These are phyloP conservation scores for Idaea straminata DNA, from an alignment of 2,888 invertebrate genomes.

Conservation along the genomic window DNA sequence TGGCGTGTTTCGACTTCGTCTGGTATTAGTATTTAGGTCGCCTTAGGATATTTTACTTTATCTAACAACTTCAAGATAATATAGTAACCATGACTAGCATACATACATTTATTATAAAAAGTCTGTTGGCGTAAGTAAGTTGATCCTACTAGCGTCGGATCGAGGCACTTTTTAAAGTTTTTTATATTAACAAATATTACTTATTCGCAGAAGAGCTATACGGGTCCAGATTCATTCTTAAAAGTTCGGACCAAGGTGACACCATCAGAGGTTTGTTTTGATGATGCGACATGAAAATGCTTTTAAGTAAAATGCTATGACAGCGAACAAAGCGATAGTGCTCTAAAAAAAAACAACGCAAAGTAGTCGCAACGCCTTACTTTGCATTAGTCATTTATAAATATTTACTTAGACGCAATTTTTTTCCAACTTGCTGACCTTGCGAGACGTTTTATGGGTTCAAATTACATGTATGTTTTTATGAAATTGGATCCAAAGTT, in stretches of 20 bases:
- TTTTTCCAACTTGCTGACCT: too few relatives aligned
- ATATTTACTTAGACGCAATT: not conserved
- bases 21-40: too few relatives aligned
- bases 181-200: constrained; percentile 16
- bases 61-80: too few relatives aligned
- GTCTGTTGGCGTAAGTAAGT: too few relatives aligned
- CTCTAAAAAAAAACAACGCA: not conserved
- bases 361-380: not conserved
- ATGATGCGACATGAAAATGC: constrained; percentile 7
- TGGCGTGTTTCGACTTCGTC: too few relatives aligned
- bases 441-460: not conserved
- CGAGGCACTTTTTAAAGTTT: too few relatives aligned
- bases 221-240: constrained; percentile 44
- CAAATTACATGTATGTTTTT: too few relatives aligned
- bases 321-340: not conserved
- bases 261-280: constrained; percentile 30
- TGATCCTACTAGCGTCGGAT: not conserved
- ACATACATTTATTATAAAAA: too few relatives aligned
- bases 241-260: constrained; percentile 41
- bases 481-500: too few relatives aligned
- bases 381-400: not conserved
- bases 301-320: constrained; percentile 1
- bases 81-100: too few relatives aligned
- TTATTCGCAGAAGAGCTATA: constrained; percentile 51
- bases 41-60: too few relatives aligned